Percentiles rank a stretch among this genome's conserved stretches.
Conservation (phyloP, 2,113 vertebrate species). For the Tichodroma muraria region DNA sequence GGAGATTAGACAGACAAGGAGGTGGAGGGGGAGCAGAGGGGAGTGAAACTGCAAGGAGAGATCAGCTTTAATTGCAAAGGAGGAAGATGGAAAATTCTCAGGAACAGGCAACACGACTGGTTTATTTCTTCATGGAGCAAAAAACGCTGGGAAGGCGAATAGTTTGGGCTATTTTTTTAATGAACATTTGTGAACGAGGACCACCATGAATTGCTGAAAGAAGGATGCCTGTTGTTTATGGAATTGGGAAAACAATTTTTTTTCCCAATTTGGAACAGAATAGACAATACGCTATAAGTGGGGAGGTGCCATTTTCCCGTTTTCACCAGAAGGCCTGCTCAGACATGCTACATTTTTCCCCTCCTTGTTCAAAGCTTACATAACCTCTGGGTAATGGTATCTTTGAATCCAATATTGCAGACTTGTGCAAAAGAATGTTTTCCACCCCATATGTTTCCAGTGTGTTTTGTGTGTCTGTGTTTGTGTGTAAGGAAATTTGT, state of each 20-base stretch:
- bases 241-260: conserved; percentile 64
- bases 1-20: conserved; percentile 68
- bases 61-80: conserved; percentile 63
- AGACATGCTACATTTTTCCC: neutral
- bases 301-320: conserved; percentile 36
- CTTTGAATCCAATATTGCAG: conserved; percentile 23
- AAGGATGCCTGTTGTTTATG: conserved; percentile 68
- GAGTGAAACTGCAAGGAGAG: conserved; percentile 53
- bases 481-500: conserved; percentile 37
- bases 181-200: conserved; percentile 59
- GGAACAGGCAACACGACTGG: neutral
- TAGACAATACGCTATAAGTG: conserved; percentile 39
- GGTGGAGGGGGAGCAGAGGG: conserved; percentile 25
- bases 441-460: conserved; percentile 41
- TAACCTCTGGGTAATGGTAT: conserved; percentile 34
- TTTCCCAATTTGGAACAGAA: conserved; percentile 68
- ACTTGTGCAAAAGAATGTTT: conserved; percentile 34
- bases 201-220: conserved; percentile 74
- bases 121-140: conserved; percentile 52
- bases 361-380: conserved; percentile 32
- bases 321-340: conserved; percentile 52
- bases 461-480: neutral
- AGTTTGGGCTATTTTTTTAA: conserved; percentile 35
- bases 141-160: conserved; percentile 25
- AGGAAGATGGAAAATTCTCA: neutral